These are phyloP conservation scores for Ornithoptera alexandrae DNA, from an alignment of 2,888 invertebrate genomes.

Conservation along the genomic window DNA sequence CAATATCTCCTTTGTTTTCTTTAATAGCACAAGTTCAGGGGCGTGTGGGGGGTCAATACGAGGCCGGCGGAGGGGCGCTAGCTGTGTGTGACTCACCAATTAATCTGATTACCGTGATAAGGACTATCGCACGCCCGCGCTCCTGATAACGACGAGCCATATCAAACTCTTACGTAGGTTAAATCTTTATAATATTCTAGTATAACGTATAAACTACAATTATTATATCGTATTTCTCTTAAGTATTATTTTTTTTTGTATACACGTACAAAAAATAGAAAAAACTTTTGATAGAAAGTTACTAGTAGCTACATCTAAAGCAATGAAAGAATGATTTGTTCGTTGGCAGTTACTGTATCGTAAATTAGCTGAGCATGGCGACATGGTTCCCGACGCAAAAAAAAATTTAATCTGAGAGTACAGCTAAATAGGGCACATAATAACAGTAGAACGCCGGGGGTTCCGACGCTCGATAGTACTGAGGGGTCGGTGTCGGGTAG, in stretches of 20 bases:
- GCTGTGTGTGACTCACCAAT: constrained; percentile 59
- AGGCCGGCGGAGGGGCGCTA: constrained; percentile 41
- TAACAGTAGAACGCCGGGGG: constrained; percentile 13
- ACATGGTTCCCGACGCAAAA: constrained; percentile 8
- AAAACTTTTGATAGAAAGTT: no score
- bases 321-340: no score
- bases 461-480: constrained; percentile 18
- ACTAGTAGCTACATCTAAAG: no score
- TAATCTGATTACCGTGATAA: constrained; percentile 70
- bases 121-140: constrained; percentile 46
- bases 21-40: constrained; percentile 48
- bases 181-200: background rate
- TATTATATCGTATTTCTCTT: no score
- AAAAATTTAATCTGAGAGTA: background rate
- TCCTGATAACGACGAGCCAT: constrained; percentile 31
- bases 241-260: no score
- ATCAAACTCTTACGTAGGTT: constrained; percentile 15
- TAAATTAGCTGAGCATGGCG: background rate
- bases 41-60: constrained; percentile 45
- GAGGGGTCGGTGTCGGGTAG: constrained; percentile 13
- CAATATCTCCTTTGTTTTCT: constrained; percentile 11
- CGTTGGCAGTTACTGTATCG: no score
- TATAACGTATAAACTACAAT: no score
- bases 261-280: no score
- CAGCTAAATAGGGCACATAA: constrained; percentile 19